phyloP scores from a whole-genome alignment of 2,113 vertebrate genomes.

The Cavia porcellus region DNA sequence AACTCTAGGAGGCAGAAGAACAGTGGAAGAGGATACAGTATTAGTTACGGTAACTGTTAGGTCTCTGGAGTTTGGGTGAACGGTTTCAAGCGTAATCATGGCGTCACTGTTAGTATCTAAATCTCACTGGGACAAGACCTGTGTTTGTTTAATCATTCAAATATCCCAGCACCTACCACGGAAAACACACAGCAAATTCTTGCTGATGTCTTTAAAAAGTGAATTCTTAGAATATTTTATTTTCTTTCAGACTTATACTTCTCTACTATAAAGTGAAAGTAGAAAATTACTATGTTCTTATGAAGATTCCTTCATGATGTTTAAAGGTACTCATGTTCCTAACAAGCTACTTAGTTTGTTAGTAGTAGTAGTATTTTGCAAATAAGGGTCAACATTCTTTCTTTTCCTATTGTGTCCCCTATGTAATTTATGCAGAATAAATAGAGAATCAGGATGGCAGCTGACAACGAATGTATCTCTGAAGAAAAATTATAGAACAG shows the following conservation, averaged over 20 bases:
- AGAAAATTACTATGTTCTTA: not conserved
- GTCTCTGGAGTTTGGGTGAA: not conserved
- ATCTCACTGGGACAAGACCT: not conserved
- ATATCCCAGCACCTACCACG: not conserved
- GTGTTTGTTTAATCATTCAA: not conserved
- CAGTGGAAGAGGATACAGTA: not conserved
- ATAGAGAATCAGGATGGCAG: not conserved
- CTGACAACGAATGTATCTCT: not conserved
- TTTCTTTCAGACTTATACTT: not conserved
- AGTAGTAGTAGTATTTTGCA: not conserved
- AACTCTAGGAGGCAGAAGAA: not conserved
- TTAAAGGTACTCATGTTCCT: not conserved
- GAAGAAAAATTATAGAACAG: slow-evolving; percentile 4
- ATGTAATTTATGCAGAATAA: not conserved
- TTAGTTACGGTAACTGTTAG: not conserved
- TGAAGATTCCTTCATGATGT: not conserved
- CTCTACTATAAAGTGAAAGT: not conserved
- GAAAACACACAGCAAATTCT: not conserved
- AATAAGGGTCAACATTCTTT: not conserved
- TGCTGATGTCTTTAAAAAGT: not conserved
- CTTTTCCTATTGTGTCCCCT: not conserved
- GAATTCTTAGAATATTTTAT: not conserved
- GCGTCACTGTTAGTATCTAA: not conserved
- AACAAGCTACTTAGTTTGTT: not conserved
- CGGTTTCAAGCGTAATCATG: not conserved